Base-by-base conservation (phyloP, 2,888 invertebrate genomes). In the Heteromurus nitidus region DNA sequence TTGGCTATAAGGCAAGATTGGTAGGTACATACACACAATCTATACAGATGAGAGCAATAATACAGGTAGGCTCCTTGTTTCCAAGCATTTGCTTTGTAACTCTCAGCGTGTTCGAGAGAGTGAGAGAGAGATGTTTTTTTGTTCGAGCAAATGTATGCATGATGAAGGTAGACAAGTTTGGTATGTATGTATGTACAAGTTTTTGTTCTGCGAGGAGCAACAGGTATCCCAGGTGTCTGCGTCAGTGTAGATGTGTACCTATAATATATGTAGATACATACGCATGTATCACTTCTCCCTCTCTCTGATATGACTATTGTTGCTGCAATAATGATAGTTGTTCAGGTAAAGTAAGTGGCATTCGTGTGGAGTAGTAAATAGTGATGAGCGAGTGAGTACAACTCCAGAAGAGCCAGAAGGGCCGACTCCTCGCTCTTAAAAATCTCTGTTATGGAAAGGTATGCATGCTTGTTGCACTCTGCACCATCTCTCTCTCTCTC, bases 371-470 rank as follows among this genome's bases (percentile, higher is more conserved):
- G 20, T 18, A 53, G 53, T 9, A 55, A 69, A 47, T 13, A 47
- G 47, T 47, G 36, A n/a, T n/a, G 70, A 28, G 42, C 18, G 47
- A 22, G 44, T 18, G 24, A 75, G 42, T 67, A 75, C 77, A 77
- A 77, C 77, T 77, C 77, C 77, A 77, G 77, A 77, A 47, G 44
- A 50, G 68, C 50, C 28, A 53, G 69, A 77, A 77, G 69, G 77
- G 77, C 64, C 77, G 69, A 69, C 76, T 76, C 77, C 77, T 77
- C 69, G 67, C 76, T 76, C 76, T 47, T 28, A 75, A 67, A 68
- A n/a, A n/a, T n/a, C n/a, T 76, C 58, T 76, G 76, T 58, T 68
- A 55, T 76, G 67, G 74, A 76, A 76, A 76, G 76, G 76, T 76
- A 76, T 76, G 68, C 76, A 65, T 22, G 7, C 20, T 26, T 42